Evolutionary conservation across 2,797 vertebrate genomes (phyloP), one percentile per base, ranked within the genome.

Genomic region (Botia kubotai): DNA sequence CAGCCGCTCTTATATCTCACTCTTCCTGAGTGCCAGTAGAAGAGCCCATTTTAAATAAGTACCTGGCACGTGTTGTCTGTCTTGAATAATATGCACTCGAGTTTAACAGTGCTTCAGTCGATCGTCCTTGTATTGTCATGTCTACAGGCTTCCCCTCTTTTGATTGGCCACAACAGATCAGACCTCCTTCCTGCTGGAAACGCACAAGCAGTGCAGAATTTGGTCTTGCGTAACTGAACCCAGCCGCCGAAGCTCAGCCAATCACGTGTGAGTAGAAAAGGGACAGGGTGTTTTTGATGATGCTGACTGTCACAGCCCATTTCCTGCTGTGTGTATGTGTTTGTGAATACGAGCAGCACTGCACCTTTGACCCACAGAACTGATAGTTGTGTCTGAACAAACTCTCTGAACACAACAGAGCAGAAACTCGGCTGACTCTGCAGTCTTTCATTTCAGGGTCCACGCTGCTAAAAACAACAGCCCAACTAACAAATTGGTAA

Each of bases 61-160:
- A 65, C 58, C 68, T 79, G 67, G 62, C 26, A 71, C 57, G 50
- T 16, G 36, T 39, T 21, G 0, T 7, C 46, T 65, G 68, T 29
- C 26, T 67, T 79, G 29, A 4, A 50, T 72, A 72, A 53, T 72
- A 79, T 52, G 57, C 55, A 79, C 68, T 71, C 72, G 68, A 72
- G 68, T 72, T 70, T 48, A 71, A 53, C 77, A 71, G 11, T 79
- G 77, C 43, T 72, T 72, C 68, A 79, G 57, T 69, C 60, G 57
- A 14, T 71, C 19, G 2, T 39, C 29, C 77, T 79, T 46, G n/a
- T 26, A 0, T 77, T 48, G 53, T 19, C 46, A 48, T 5, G 1
- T 52, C 13, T 33, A 12, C 16, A 2, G 14, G 19, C 53, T 79
- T 43, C 29, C 19, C 48, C 19, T 66, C 33, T 14, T 36, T 16